Evolutionary conservation across 1,140 invertebrate species (phyloP), one percentile per base, ranked within the genome.

Genomic region (Delia radicum): DNA sequence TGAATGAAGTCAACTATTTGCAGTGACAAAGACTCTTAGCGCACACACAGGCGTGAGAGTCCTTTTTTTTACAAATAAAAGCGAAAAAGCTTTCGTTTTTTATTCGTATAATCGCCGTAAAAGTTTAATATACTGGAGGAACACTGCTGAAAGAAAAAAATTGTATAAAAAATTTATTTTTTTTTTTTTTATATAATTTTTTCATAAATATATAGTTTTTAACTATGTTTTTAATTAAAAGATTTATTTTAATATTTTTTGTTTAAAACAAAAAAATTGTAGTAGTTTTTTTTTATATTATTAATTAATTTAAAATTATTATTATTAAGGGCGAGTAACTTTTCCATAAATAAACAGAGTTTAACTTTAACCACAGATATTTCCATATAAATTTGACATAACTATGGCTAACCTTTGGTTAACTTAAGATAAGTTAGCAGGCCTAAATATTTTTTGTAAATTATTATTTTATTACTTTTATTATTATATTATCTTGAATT

Each of bases 91-190:
- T 55, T 55, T 55, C 21, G 21, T 55, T 55, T 55, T 55, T 24
- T 21, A 21, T 3, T 7, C 13, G 18, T 55, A 24, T 33, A 69
- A 28, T 69, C 65, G 29, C 65, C 65, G 29, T 33, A 33, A 31
- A 69, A 69, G 65, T 69, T 69, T 69, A 33, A 69, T 69, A 69
- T 33, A 33, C 65, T 69, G 65, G 29, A 69, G 65, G 29, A 69
- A 69, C 21, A 37, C 29, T 37, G 65, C 65, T 69, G 65, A 69
- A 69, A 69, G 65, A 69, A 69, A 33, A 65, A 69, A 69, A 67
- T 69, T 69, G n/a, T 33, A 69, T 31, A 69, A 33, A 33, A 69
- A 69, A 69, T 69, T n/a, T n/a, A n/a, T n/a, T 28, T 69, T 37
- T n/a, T 21, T 33, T 33, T 69, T 69, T 55, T 69, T 37, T 69